phyloP scores from a whole-genome alignment of 64 coral and sea anemone species.

The Orbicella faveolata region DNA sequence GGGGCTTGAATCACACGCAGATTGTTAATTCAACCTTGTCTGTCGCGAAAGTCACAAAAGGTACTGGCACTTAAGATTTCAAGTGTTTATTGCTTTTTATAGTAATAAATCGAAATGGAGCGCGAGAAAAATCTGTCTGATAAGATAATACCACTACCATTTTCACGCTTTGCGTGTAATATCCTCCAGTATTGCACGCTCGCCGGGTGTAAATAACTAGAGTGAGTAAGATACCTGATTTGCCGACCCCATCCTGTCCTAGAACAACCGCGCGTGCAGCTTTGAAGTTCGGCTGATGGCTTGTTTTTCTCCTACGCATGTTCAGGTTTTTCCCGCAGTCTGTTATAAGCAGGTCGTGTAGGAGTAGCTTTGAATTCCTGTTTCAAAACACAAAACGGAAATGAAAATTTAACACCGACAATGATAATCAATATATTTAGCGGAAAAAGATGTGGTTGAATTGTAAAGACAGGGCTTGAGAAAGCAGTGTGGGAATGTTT shows the following conservation, averaged over 20 bases:
- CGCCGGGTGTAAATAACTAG: not conserved
- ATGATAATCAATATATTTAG: not conserved
- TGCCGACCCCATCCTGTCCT: slow-evolving; percentile 64
- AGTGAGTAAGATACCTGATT: slow-evolving; percentile 43
- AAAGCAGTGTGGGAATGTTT: not conserved
- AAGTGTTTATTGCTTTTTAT: slow-evolving; percentile 24
- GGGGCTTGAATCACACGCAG: too few species aligned
- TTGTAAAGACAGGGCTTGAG: not conserved
- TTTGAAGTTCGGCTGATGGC: slow-evolving; percentile 54
- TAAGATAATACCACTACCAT: not conserved
- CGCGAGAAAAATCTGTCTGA: not conserved
- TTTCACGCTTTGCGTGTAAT: not conserved
- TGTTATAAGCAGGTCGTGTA: not conserved
- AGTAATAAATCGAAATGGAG: not conserved
- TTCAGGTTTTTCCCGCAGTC: not conserved
- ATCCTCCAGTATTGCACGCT: slow-evolving; percentile 3
- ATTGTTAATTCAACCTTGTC: not conserved
- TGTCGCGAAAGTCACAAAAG: not conserved
- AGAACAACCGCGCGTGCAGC: slow-evolving; percentile 38
- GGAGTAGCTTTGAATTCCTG: too few species aligned
- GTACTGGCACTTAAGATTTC: slow-evolving; percentile 21
- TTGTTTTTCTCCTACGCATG: slow-evolving; percentile 63
- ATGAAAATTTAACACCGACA: not conserved
- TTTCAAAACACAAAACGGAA: not conserved
- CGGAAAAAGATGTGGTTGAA: not conserved